Evolutionary conservation across 2,797 vertebrate genomes (phyloP).

Genomic region (Pangasius mekongensis): DNA sequence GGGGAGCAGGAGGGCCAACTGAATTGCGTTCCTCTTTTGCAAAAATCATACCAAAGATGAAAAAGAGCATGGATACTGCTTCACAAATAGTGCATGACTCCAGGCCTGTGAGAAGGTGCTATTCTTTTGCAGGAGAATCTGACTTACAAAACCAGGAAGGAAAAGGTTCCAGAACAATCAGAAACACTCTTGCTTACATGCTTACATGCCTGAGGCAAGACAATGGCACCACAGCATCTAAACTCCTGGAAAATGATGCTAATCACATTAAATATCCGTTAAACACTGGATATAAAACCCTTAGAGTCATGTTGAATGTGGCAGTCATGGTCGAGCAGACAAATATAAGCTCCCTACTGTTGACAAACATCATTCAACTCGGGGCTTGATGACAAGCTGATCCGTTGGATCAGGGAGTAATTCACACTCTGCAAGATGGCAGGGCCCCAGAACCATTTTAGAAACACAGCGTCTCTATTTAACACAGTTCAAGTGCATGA

Average conservation of each 20-base stretch:
- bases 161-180: conserved; percentile 56
- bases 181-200: conserved; percentile 14
- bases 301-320: background rate
- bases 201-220: conserved; percentile 54
- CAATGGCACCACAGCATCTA: conserved; percentile 46
- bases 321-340: background rate
- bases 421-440: background rate
- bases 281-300: background rate
- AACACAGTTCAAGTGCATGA: background rate
- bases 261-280: background rate
- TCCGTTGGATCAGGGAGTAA: background rate
- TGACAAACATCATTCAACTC: background rate
- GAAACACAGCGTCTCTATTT: background rate
- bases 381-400: background rate
- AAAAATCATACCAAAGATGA: background rate
- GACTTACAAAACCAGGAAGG: conserved; percentile 72
- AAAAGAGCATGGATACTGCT: background rate
- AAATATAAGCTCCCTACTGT: background rate
- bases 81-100: background rate
- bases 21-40: background rate
- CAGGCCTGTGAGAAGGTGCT: background rate
- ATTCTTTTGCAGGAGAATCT: conserved; percentile 49
- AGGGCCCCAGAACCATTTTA: background rate
- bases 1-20: background rate
- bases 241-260: background rate